These are phyloP conservation scores for Lacerta bilineata DNA, from an alignment of 2,797 vertebrate species.

Conservation along the genomic window DNA sequence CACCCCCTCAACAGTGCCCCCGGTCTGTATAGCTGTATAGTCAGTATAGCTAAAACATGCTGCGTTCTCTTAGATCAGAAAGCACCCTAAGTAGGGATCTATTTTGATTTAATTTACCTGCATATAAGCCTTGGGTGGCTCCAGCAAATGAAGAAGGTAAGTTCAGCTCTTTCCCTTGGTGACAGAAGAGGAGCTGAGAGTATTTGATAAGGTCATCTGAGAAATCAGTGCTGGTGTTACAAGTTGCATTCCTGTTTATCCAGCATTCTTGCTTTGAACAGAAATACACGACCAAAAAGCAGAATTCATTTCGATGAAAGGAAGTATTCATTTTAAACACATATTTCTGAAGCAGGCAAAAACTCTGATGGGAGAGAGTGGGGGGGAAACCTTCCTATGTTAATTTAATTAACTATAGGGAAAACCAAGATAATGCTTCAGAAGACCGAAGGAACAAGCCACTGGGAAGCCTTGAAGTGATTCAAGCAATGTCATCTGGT, in stretches of 20 bases:
- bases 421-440: not conserved
- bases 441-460: conserved; percentile 8
- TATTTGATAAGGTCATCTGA: conserved; percentile 1
- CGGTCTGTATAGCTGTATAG: not conserved
- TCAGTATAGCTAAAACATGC: not conserved
- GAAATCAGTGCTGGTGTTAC: not conserved
- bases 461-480: not conserved
- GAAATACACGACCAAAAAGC: not conserved
- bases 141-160: not conserved
- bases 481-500: conserved; percentile 5
- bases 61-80: not conserved
- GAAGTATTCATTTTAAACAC: conserved; percentile 18
- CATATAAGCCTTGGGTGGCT: not conserved
- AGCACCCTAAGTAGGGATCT: not conserved
- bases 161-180: not conserved
- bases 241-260: conserved; percentile 31
- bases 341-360: conserved; percentile 16
- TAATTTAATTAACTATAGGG: not conserved
- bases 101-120: conserved; percentile 13
- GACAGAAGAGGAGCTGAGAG: not conserved
- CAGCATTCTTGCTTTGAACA: conserved; percentile 9
- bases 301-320: conserved; percentile 11
- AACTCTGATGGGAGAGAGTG: not conserved
- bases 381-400: not conserved
- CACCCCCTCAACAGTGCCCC: too few relatives aligned